Base-by-base conservation (phyloP, 2,797 vertebrate genomes). In the Pelobates cultripes region DNA sequence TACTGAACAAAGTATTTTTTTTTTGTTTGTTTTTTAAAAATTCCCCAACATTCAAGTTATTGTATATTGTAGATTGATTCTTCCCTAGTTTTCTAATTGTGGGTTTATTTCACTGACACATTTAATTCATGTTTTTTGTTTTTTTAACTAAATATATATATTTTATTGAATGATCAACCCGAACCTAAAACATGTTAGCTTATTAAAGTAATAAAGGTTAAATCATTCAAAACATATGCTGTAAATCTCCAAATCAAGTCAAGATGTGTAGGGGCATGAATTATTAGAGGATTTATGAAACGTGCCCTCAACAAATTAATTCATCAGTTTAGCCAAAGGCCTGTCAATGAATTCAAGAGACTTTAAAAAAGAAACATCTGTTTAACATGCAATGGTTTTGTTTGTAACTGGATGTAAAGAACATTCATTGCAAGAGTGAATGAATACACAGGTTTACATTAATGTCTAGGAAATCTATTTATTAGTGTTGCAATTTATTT, bases 251-350 rank as follows among this genome's bases (percentile, higher is more conserved):
- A 86, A 93, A 93, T 93, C 87, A 93, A 93, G 88, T 93, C 91
- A 92, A 92, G 91, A 92, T 93, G 92, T 92, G 85, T 86, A 90
- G 88, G 87, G 85, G 84, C 86, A 93, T 91, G 90, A 94, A 90
- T 94, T 93, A 93, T 93, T 92, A 91, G 86, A 89, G 85, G 86
- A 91, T 91, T 93, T 93, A 93, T 92, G 88, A 93, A 94, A 93
- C 91, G 86, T 2, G 70, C 86, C 84, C 85, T 0, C 78, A 92
- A 92, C 91, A 94, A 94, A 93, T 93, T 92, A 94, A 93, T 94
- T 90, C 89, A 89, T 92, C 89, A 88, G 86, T 90, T 91, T 92
- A 90, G 89, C 88, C 90, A 91, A 91, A 90, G 85, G 84, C 86
- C 86, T 91, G 91, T 92, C 91, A 90, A 91, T 91, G 88, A 92